Percentiles rank a stretch among this genome's conserved stretches.
Conservation (phyloP, 2,888 invertebrate species). For the Campaea margaritaria region DNA sequence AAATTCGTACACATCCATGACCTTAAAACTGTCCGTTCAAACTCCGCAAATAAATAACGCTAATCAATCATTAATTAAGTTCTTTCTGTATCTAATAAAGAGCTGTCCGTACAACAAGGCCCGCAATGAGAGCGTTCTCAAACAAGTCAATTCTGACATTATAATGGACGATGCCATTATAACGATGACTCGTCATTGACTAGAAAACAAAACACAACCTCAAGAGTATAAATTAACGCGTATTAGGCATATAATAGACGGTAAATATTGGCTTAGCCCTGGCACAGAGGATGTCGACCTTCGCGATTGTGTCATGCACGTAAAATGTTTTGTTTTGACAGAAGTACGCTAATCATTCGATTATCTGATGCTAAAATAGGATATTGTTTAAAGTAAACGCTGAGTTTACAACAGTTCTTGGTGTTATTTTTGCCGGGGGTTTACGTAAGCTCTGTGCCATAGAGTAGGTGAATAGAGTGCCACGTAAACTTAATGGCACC, state of each 20-base stretch:
- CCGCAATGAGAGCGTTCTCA: slow-evolving; percentile 6
- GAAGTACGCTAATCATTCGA: slow-evolving; percentile 16
- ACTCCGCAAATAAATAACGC: slow-evolving; percentile 1
- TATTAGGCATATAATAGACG: slow-evolving; percentile 28
- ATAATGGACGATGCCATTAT: slow-evolving; percentile 23
- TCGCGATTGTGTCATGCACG: slow-evolving; percentile 21
- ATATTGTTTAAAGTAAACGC: no score
- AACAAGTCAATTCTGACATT: slow-evolving; percentile 21
- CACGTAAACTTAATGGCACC: no score
- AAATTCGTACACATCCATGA: not conserved
- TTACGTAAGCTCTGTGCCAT: no score
- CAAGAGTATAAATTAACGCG: slow-evolving; percentile 24
- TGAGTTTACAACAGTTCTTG: no score
- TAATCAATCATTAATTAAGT: slow-evolving; percentile 8
- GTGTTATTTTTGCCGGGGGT: no score
- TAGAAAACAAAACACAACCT: slow-evolving; percentile 25
- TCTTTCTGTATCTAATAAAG: slow-evolving; percentile 1
- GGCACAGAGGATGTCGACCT: slow-evolving; percentile 24
- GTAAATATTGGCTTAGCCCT: slow-evolving; percentile 23
- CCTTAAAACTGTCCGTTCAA: not conserved
- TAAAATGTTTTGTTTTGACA: slow-evolving; percentile 15
- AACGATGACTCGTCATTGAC: slow-evolving; percentile 14
- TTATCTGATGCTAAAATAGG: slow-evolving; percentile 9
- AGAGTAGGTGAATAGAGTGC: no score
- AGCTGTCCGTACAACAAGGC: slow-evolving; percentile 6